Percentiles rank a stretch among this genome's conserved stretches.
phyloP scores from a whole-genome alignment of 2,888 invertebrate genomes.

The Pristionchus maxplancki region DNA sequence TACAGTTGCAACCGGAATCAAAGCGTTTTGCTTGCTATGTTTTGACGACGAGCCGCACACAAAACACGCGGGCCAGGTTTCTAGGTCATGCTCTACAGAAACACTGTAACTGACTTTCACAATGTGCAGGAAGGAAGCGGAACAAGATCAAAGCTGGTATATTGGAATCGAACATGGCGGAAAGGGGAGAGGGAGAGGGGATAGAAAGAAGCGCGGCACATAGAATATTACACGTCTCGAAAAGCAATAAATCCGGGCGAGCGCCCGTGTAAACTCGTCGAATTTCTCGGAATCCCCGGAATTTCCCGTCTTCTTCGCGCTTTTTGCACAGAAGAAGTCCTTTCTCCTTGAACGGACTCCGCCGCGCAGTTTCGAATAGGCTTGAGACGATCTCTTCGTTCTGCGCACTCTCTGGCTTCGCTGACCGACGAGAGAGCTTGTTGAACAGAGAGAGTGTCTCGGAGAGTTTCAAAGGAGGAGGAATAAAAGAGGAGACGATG shows the following conservation, averaged over 20 bases:
- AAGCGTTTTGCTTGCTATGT: too few relatives aligned
- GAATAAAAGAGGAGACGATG: not conserved
- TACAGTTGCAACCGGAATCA: too few relatives aligned
- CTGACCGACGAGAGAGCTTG: not conserved
- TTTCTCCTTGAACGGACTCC: not conserved
- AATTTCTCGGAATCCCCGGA: not conserved
- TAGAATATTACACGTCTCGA: constrained; percentile 44
- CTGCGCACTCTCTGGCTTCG: not conserved
- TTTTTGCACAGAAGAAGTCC: not conserved
- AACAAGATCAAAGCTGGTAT: not conserved
- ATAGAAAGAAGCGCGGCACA: not conserved
- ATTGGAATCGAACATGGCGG: not conserved
- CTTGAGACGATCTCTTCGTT: not conserved
- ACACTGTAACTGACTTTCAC: too few relatives aligned
- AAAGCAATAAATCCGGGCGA: constrained; percentile 44
- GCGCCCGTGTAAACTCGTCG: constrained; percentile 30
- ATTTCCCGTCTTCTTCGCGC: not conserved
- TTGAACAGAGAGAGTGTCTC: not conserved
- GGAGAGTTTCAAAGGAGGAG: constrained; percentile 11
- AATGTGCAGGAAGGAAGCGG: too few relatives aligned
- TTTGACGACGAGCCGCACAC: too few relatives aligned
- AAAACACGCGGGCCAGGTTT: too few relatives aligned
- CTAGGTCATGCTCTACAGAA: too few relatives aligned
- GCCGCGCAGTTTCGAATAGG: not conserved
- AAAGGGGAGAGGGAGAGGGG: not conserved